Percentiles rank a stretch among this genome's conserved stretches.
Conservation (phyloP, 2,888 invertebrate genomes). For the Caradrina kadenii region DNA sequence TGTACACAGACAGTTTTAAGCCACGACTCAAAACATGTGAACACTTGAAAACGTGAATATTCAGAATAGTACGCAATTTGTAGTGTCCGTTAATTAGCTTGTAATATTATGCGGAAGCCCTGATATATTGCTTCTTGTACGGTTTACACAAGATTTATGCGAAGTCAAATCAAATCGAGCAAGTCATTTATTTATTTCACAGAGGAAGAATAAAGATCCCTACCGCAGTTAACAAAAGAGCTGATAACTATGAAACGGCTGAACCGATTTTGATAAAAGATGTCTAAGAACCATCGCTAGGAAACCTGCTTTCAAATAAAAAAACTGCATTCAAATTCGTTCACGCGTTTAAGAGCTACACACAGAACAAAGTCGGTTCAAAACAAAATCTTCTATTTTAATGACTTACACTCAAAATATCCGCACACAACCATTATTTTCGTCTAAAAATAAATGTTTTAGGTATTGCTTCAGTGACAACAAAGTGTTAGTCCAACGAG, state of each 20-base stretch:
- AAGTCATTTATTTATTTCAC: too few relatives aligned
- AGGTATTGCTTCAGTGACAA: slow-evolving; percentile 34
- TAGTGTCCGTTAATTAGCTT: slow-evolving; percentile 7
- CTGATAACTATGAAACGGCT: too few relatives aligned
- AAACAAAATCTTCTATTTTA: background rate
- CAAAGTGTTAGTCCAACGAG: slow-evolving; percentile 45
- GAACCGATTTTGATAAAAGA: too few relatives aligned
- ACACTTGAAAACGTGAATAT: background rate
- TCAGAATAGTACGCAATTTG: slow-evolving; percentile 10
- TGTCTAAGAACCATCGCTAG: too few relatives aligned
- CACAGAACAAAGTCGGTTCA: too few relatives aligned
- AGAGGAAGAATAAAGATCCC: too few relatives aligned
- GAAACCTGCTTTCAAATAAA: too few relatives aligned
- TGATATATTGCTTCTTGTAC: slow-evolving; percentile 16
- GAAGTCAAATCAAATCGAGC: slow-evolving; percentile 17
- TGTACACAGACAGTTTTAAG: too few relatives aligned
- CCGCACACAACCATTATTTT: background rate
- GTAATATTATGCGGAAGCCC: slow-evolving; percentile 15
- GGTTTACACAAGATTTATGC: slow-evolving; percentile 21
- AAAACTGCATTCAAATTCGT: too few relatives aligned
- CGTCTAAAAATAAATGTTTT: slow-evolving; percentile 3
- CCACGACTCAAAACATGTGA: too few relatives aligned
- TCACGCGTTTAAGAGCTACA: too few relatives aligned
- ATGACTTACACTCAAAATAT: background rate
- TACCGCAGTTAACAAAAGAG: too few relatives aligned